These are phyloP conservation scores for Abrostola tripartita DNA, from an alignment of 2,888 invertebrate species.

Conservation along the genomic window DNA sequence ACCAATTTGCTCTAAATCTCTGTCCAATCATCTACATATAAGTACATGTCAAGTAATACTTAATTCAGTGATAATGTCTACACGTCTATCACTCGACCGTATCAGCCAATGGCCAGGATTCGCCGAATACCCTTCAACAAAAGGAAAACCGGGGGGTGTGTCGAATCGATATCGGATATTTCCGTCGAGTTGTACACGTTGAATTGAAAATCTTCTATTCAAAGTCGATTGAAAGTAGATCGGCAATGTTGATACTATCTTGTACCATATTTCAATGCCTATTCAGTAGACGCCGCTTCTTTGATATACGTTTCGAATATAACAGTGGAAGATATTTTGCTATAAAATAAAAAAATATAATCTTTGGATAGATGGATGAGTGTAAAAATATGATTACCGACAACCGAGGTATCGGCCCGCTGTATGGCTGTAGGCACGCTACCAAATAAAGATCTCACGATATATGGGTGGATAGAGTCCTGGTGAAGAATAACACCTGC, in stretches of 20 bases:
- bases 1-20: too few species aligned
- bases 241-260: background rate
- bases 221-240: background rate
- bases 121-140: background rate
- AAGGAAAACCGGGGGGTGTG: slow-evolving; percentile 2
- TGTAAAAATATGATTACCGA: too few species aligned
- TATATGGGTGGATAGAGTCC: too few species aligned
- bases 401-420: too few species aligned
- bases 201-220: slow-evolving; percentile 1
- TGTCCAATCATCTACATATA: too few species aligned
- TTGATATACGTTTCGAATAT: slow-evolving; percentile 1
- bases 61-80: background rate
- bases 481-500: too few species aligned
- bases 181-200: background rate
- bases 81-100: background rate
- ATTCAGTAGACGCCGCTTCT: background rate
- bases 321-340: background rate
- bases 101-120: background rate
- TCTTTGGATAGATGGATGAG: too few species aligned
- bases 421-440: too few species aligned
- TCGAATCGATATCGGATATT: slow-evolving; percentile 6
- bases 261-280: background rate
- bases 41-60: background rate
- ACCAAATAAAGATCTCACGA: too few species aligned
- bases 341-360: too few species aligned